A percentile compares a stretch with the other conserved stretches of the same genome.
Evolutionary conservation across 2,797 vertebrate species (phyloP).

Genomic region (Phrynocephalus forsythii): DNA sequence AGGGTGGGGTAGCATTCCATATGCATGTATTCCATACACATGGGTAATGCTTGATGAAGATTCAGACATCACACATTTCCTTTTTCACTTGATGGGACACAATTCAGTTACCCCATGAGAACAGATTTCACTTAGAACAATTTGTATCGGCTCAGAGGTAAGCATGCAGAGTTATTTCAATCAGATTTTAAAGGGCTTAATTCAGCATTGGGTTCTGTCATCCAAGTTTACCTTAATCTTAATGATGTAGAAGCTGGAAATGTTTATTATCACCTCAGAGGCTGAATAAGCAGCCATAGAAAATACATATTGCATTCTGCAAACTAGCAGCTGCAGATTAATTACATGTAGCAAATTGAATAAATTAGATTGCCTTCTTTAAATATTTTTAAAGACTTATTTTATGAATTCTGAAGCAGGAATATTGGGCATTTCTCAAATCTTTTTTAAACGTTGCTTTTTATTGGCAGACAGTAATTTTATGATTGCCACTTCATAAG

Average conservation of each 20-base stretch:
- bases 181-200: background rate
- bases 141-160: background rate
- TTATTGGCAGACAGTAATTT: background rate
- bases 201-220: background rate
- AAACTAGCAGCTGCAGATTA: constrained; percentile 26
- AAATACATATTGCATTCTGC: constrained; percentile 15
- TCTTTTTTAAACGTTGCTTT: too few relatives aligned
- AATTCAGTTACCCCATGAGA: background rate
- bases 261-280: constrained; percentile 12
- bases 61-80: background rate
- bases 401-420: background rate
- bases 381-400: background rate
- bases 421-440: background rate
- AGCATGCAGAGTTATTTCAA: background rate
- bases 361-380: background rate
- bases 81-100: background rate
- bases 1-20: too few relatives aligned
- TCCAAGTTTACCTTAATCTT: background rate
- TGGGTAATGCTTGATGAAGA: too few relatives aligned
- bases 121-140: background rate
- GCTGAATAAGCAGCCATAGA: constrained; percentile 15
- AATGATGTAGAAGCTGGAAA: background rate
- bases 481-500: background rate
- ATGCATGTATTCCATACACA: too few relatives aligned
- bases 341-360: constrained; percentile 23